Conservation (phyloP, 2,113 vertebrate genomes). For the Pimephales promelas region DNA sequence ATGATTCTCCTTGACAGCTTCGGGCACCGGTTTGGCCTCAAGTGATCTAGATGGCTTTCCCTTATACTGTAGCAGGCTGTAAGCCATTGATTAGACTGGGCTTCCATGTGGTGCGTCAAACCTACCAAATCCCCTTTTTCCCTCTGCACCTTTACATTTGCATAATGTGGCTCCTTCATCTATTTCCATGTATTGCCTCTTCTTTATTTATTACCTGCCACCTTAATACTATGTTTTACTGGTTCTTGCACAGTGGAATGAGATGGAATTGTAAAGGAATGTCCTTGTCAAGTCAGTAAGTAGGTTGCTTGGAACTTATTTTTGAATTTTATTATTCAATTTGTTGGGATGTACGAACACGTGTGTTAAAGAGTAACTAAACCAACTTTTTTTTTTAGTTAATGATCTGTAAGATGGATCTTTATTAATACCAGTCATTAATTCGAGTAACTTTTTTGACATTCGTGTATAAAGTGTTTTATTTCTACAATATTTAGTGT, state of each 20-base stretch:
- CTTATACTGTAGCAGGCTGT: slow-evolving; percentile 25
- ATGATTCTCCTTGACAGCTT: slow-evolving; percentile 29
- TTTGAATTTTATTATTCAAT: neutral
- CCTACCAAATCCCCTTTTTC: slow-evolving; percentile 5
- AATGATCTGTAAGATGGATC: too few species aligned
- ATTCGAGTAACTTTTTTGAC: too few species aligned
- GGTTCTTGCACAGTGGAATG: neutral
- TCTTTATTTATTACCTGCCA: neutral
- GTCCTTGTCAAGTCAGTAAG: neutral
- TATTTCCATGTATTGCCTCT: neutral
- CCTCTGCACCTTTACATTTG: slow-evolving; percentile 35
- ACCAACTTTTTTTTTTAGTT: too few species aligned
- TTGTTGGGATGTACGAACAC: too few species aligned
- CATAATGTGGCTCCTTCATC: slow-evolving; percentile 31
- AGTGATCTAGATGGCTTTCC: slow-evolving; percentile 15
- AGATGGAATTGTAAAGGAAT: neutral
- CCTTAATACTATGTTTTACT: neutral
- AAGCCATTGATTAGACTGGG: slow-evolving; percentile 26
- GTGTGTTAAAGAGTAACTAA: too few species aligned
- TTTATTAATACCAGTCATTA: too few species aligned
- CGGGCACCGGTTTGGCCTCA: slow-evolving; percentile 5
- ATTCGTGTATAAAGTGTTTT: too few species aligned
- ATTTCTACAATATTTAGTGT: too few species aligned
- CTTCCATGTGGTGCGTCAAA: slow-evolving; percentile 19
- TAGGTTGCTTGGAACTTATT: slow-evolving; percentile 5